phyloP scores from a whole-genome alignment of 2,888 invertebrate species.

The Drosophila meridionalis region DNA sequence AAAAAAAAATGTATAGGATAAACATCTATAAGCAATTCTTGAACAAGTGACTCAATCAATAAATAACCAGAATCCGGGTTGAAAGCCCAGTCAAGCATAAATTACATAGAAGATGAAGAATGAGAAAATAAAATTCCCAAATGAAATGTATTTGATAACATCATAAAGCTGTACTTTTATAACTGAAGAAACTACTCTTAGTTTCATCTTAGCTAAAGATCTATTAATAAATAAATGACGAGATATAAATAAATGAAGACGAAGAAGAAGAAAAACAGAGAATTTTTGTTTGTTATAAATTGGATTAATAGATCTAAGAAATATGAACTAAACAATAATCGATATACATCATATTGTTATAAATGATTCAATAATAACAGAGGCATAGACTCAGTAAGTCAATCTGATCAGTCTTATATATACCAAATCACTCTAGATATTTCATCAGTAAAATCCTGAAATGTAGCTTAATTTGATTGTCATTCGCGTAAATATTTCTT shows the following conservation, averaged over 20 bases:
- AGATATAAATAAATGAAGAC: no score
- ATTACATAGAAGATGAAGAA: background rate
- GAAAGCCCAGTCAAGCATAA: background rate
- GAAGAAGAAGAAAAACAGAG: background rate
- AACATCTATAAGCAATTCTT: background rate
- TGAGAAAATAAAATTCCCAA: background rate
- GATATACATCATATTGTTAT: background rate
- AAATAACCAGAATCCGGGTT: background rate
- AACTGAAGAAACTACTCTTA: background rate
- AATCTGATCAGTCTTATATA: background rate
- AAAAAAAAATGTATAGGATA: background rate
- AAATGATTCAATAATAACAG: no score
- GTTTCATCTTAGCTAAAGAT: background rate
- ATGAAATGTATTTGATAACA: background rate
- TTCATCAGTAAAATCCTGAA: background rate
- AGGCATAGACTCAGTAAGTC: background rate
- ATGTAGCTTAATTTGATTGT: background rate
- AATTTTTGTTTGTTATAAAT: background rate
- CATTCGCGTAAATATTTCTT: background rate
- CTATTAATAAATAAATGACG: background rate
- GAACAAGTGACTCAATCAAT: background rate
- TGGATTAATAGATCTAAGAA: background rate
- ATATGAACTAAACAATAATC: background rate
- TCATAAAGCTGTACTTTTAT: background rate
- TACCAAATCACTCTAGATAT: background rate